These are phyloP conservation scores for Drosophila orena DNA, from an alignment of 1,140 invertebrate species.

Conservation along the genomic window DNA sequence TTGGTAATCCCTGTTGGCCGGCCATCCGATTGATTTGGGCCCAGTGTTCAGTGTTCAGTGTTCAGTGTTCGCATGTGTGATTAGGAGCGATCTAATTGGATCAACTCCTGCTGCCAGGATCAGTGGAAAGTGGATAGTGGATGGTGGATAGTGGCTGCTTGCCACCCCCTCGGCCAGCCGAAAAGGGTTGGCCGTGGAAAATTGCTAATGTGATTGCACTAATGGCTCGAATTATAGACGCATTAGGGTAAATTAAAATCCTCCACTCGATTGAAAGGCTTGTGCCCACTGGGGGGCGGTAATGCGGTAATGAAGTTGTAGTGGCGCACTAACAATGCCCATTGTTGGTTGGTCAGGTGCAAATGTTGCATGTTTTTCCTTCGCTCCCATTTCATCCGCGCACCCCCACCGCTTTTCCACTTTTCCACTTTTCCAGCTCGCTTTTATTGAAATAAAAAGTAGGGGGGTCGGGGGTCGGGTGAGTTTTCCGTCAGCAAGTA, in stretches of 20 bases:
- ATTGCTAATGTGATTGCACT: slow-evolving; percentile 83
- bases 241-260: slow-evolving; percentile 84
- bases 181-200: slow-evolving; percentile 69
- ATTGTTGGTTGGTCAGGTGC: slow-evolving; percentile 69
- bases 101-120: slow-evolving; percentile 23
- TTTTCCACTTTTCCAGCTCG: background rate
- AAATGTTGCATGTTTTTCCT: slow-evolving; percentile 52
- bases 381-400: background rate
- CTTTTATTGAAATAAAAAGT: slow-evolving; percentile 38
- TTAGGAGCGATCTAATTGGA: slow-evolving; percentile 38
- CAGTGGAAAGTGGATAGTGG: slow-evolving; percentile 21
- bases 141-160: slow-evolving; percentile 17
- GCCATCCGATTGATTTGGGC: slow-evolving; percentile 34
- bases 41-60: too few relatives aligned
- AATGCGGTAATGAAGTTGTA: slow-evolving; percentile 74
- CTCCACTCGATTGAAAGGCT: slow-evolving; percentile 46
- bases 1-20: slow-evolving; percentile 24
- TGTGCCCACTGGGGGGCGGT: background rate
- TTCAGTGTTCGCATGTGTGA: slow-evolving; percentile 31
- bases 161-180: slow-evolving; percentile 6
- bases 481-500: background rate
- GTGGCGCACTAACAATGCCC: slow-evolving; percentile 58
- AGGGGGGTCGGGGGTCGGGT: background rate
- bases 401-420: background rate
- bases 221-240: slow-evolving; percentile 84